Evolutionary conservation across 2,797 vertebrate genomes (phyloP).

Genomic region (Dallia pectoralis): DNA sequence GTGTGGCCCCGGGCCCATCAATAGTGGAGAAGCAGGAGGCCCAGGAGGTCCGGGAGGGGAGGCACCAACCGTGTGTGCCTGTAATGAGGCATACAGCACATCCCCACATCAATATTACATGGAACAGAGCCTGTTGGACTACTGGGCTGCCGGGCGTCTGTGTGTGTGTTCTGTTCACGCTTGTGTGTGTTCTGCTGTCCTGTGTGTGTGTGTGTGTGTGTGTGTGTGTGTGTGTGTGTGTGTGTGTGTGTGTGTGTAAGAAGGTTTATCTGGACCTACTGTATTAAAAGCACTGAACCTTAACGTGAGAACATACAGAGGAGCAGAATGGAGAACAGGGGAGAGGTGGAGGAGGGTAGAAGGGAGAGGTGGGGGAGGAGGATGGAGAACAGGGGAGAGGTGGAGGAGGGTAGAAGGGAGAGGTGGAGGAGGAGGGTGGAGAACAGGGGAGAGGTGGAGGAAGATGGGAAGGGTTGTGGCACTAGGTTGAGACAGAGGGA

Average conservation of each 20-base stretch:
- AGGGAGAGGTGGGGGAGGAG: neutral
- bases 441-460: neutral
- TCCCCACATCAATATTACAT: constrained; percentile 80
- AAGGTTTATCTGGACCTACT: neutral
- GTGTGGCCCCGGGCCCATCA: constrained; percentile 72
- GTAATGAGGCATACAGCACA: constrained; percentile 74
- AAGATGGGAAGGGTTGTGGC: neutral
- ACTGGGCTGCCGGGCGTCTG: constrained; percentile 33
- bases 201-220: constrained; percentile 18
- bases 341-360: neutral
- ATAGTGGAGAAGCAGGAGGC: constrained; percentile 71
- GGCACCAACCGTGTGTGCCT: constrained; percentile 63
- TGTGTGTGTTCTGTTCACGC: constrained; percentile 7
- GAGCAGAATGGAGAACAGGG: neutral
- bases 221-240: constrained; percentile 11
- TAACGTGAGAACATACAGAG: constrained; percentile 2
- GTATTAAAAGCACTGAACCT: neutral
- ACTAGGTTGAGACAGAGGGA: too few relatives aligned
- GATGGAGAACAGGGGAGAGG: neutral
- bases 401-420: neutral
- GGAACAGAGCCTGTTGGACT: constrained; percentile 45
- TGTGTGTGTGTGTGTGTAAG: constrained; percentile 1
- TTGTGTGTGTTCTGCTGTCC: constrained; percentile 33
- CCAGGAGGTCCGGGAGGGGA: neutral
- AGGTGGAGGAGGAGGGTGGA: neutral